Percentiles rank a stretch among this genome's conserved stretches.
Evolutionary conservation across 2,797 vertebrate species (phyloP).

Genomic region (Anguilla obscura): DNA sequence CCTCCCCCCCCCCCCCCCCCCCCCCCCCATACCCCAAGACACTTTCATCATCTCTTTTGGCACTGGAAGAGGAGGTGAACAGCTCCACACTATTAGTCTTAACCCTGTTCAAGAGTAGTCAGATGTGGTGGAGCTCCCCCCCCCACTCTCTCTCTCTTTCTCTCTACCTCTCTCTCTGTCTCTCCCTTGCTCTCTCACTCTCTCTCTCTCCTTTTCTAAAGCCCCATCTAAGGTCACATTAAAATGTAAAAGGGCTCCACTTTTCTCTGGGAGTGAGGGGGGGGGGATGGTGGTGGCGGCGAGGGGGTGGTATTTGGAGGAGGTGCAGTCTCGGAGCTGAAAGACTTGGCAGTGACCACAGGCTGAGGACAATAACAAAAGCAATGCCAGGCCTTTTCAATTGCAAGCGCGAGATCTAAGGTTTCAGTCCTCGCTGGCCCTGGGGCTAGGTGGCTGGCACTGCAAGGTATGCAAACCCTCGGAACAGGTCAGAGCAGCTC

Average conservation of each 20-base stretch:
- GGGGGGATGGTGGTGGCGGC: not conserved
- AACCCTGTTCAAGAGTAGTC: conserved; percentile 83
- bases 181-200: conserved; percentile 56
- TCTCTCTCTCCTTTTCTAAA: conserved; percentile 62
- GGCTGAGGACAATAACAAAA: conserved; percentile 74
- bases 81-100: conserved; percentile 77
- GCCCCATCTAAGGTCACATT: conserved; percentile 82
- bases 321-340: conserved; percentile 75
- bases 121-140: conserved; percentile 68
- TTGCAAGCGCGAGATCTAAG: conserved; percentile 16
- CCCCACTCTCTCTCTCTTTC: conserved; percentile 56
- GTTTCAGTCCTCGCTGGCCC: conserved; percentile 39
- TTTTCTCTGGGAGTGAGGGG: conserved; percentile 33
- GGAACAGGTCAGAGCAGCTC: conserved; percentile 54
- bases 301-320: conserved; percentile 27
- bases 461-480: conserved; percentile 48
- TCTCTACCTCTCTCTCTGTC: conserved; percentile 44
- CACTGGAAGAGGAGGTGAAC: conserved; percentile 81
- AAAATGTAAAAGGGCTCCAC: conserved; percentile 81
- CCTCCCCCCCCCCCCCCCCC: conserved; percentile 22
- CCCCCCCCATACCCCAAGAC: conserved; percentile 58
- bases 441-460: conserved; percentile 50
- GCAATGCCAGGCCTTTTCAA: conserved; percentile 56
- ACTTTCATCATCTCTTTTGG: conserved; percentile 87
- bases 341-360: conserved; percentile 74